Conservation (phyloP, 1,140 invertebrate species). For the Metopolophium dirhodum region DNA sequence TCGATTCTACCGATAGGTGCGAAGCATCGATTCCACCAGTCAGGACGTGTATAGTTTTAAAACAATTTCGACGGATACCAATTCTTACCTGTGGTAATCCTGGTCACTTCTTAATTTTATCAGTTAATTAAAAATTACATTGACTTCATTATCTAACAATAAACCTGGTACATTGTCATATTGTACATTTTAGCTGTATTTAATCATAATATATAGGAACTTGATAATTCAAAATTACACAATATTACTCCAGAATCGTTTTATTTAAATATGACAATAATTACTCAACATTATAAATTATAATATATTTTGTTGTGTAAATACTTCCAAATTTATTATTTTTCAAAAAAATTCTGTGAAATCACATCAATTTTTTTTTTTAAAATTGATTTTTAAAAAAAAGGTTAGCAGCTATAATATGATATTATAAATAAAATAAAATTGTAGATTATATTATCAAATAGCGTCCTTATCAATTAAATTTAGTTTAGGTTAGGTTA, state of each 20-base stretch:
- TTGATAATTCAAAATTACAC: no score
- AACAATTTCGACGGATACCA: not conserved
- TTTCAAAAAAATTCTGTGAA: not conserved
- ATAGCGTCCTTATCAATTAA: not conserved
- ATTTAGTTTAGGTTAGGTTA: no score
- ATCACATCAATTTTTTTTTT: not conserved
- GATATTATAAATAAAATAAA: not conserved
- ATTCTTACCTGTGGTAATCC: not conserved
- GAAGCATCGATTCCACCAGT: not conserved
- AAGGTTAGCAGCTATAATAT: not conserved
- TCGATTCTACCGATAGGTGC: not conserved
- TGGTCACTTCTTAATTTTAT: no score
- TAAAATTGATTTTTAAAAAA: not conserved
- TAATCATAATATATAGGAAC: no score
- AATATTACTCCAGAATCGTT: not conserved
- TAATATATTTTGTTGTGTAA: no score
- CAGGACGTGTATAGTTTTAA: not conserved
- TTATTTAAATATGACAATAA: not conserved
- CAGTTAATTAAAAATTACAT: no score
- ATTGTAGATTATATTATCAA: not conserved
- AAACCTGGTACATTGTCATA: not conserved
- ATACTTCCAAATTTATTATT: not conserved
- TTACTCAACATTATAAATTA: no score
- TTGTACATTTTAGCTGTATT: not conserved
- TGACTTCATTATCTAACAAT: no score